Evolutionary conservation across 1,140 invertebrate genomes (phyloP).

Genomic region (Pemphigus obesinymphae): DNA sequence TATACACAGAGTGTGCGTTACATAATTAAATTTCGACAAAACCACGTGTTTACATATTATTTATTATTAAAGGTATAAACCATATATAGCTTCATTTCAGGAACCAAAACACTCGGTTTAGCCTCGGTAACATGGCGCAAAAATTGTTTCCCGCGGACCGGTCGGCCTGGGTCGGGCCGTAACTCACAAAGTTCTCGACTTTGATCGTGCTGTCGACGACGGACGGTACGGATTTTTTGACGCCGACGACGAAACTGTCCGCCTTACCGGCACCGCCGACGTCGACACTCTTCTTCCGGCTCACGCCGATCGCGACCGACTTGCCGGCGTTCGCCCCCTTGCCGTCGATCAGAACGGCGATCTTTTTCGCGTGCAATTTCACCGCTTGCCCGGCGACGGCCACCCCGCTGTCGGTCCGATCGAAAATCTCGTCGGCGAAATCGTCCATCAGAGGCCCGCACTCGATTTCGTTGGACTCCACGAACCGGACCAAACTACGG

Average conservation of each 20-base stretch:
- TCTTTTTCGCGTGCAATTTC: background rate
- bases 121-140: background rate
- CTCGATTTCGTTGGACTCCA: background rate
- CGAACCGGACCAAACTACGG: background rate
- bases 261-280: background rate
- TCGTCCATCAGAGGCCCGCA: no score
- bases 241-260: background rate
- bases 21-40: no score
- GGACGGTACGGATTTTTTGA: background rate
- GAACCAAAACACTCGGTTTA: background rate
- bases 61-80: no score
- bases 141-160: background rate
- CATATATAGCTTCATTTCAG: no score
- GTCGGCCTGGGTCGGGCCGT: background rate
- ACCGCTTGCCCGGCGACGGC: background rate
- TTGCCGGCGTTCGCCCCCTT: background rate
- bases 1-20: no score
- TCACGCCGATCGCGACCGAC: background rate
- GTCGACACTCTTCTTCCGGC: background rate
- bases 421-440: no score
- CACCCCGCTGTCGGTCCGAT: background rate
- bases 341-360: background rate
- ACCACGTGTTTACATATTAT: no score
- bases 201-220: background rate
- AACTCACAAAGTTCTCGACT: background rate